phyloP scores from a whole-genome alignment of 2,113 vertebrate species.

The Struthidea cinerea region DNA sequence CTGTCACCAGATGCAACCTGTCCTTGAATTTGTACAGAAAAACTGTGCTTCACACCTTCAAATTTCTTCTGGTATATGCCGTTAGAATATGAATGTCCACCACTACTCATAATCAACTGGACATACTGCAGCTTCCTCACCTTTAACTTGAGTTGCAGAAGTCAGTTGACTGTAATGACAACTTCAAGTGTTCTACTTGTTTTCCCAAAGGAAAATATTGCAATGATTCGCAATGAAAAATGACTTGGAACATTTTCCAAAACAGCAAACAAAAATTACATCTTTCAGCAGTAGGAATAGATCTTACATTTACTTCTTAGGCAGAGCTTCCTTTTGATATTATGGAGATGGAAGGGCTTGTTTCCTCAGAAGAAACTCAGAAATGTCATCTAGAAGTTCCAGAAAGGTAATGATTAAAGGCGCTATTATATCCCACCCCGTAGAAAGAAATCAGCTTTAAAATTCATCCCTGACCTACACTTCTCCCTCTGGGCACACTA shows the following conservation, averaged over 20 bases:
- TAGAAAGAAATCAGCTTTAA: constrained; percentile 15
- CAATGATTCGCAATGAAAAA: constrained; percentile 49
- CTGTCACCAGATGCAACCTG: constrained; percentile 25
- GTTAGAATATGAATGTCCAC: constrained; percentile 19
- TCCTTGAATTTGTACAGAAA: constrained; percentile 6
- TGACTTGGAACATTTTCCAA: constrained; percentile 67
- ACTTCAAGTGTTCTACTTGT: constrained; percentile 7
- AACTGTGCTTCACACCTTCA: background rate
- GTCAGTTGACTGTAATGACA: background rate
- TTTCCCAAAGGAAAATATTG: constrained; percentile 31
- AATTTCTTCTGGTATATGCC: background rate
- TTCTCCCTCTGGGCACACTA: constrained; percentile 21
- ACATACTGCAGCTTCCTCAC: background rate
- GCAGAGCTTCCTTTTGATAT: constrained; percentile 61
- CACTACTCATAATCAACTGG: background rate
- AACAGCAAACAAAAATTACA: constrained; percentile 66
- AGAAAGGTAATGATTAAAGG: constrained; percentile 29
- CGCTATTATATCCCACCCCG: background rate
- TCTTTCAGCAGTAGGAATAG: constrained; percentile 65
- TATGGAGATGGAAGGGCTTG: constrained; percentile 41
- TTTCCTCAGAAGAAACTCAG: constrained; percentile 66
- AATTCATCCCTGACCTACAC: constrained; percentile 10
- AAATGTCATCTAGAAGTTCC: constrained; percentile 43
- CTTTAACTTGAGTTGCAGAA: constrained; percentile 27
- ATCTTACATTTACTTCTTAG: constrained; percentile 67